A percentile compares a stretch with the other conserved stretches of the same genome.
Evolutionary conservation across 2,888 invertebrate genomes (phyloP).

Genomic region (Aleiodes alternator): DNA sequence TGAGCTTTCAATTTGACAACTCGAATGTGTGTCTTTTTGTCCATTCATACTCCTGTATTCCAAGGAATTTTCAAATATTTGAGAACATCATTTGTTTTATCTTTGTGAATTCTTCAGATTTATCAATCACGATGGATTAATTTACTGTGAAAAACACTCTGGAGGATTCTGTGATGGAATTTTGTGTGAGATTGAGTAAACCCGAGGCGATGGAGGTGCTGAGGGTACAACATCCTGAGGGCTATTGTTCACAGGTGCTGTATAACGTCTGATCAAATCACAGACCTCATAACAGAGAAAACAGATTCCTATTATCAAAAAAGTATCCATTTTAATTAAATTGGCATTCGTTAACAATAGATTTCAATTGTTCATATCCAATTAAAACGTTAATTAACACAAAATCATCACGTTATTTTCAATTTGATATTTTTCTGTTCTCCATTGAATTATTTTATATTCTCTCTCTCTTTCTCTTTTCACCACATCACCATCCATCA

Average conservation of each 20-base stretch:
- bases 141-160: constrained; percentile 31
- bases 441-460: neutral
- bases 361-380: neutral
- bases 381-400: neutral
- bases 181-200: constrained; percentile 74
- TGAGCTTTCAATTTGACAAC: constrained; percentile 14
- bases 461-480: neutral
- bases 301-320: constrained; percentile 82
- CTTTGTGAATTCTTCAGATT: neutral
- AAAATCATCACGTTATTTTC: neutral
- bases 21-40: neutral
- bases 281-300: constrained; percentile 82
- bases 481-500: neutral
- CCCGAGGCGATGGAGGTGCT: constrained; percentile 68
- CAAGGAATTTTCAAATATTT: neutral
- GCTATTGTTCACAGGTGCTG: constrained; percentile 64
- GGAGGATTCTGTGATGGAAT: constrained; percentile 24
- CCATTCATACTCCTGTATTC: constrained; percentile 1
- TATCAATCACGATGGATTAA: neutral
- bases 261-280: constrained; percentile 77
- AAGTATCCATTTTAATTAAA: constrained; percentile 79
- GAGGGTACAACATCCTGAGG: constrained; percentile 61
- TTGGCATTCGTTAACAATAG: neutral
- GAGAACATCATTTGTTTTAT: neutral
- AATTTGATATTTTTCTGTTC: neutral